These are phyloP conservation scores for Ligdia adustata DNA, from an alignment of 2,888 invertebrate genomes.

Conservation along the genomic window DNA sequence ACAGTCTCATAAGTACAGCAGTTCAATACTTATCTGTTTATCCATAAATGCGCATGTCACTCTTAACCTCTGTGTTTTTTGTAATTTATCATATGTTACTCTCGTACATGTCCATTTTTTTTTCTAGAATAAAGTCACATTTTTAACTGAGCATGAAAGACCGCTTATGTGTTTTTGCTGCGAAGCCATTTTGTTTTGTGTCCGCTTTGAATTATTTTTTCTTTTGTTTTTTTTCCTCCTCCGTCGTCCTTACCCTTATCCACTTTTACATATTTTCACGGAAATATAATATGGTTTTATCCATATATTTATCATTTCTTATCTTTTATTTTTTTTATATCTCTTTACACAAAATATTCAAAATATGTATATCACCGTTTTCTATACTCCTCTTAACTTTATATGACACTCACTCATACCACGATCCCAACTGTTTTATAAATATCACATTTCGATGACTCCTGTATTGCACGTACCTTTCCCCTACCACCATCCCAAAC, in stretches of 20 bases:
- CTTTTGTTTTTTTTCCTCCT: constrained; percentile 58
- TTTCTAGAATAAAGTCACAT: constrained; percentile 31
- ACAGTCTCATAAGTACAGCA: constrained; percentile 3
- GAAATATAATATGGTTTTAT: constrained; percentile 1
- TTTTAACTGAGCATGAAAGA: constrained; percentile 49
- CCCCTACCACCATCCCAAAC: constrained; percentile 39
- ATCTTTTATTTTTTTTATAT: no score
- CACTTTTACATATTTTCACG: constrained; percentile 2
- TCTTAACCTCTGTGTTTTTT: constrained; percentile 68
- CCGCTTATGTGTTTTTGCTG: constrained; percentile 76
- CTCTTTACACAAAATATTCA: no score
- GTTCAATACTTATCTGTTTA: constrained; percentile 6
- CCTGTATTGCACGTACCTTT: constrained; percentile 30
- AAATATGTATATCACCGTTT: no score
- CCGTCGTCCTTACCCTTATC: constrained; percentile 34
- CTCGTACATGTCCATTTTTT: constrained; percentile 30
- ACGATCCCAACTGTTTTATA: neutral
- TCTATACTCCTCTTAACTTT: no score
- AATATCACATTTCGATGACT: constrained; percentile 1
- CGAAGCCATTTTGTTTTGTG: constrained; percentile 70
- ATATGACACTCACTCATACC: constrained; percentile 4
- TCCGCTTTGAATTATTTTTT: constrained; percentile 76
- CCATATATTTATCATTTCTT: neutral
- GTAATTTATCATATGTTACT: constrained; percentile 46
- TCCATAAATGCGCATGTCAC: constrained; percentile 31